Conservation (phyloP, 2,113 vertebrate species). For the Corythornis vintsioides region DNA sequence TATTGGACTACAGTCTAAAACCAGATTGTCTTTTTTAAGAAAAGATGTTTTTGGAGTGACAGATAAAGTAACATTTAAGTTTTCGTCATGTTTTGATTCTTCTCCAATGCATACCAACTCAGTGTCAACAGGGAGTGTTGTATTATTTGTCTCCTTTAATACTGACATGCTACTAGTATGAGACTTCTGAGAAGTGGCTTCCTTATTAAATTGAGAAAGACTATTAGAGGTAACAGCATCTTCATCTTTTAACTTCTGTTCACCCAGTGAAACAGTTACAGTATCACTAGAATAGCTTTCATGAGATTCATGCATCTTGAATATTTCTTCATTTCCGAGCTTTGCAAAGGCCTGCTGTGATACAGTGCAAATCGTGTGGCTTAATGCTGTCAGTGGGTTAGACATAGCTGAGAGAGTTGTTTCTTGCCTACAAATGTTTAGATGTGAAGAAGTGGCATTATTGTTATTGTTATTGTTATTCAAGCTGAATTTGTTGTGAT, state of each 20-base stretch:
- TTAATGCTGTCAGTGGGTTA: slow-evolving; percentile 21
- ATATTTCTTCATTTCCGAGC: slow-evolving; percentile 56
- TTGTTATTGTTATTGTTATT: slow-evolving; percentile 87
- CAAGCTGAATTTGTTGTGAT: slow-evolving; percentile 41
- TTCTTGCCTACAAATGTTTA: slow-evolving; percentile 34
- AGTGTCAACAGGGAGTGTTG: neutral
- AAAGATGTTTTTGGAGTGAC: slow-evolving; percentile 50
- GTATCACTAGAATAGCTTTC: slow-evolving; percentile 17
- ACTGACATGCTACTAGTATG: neutral
- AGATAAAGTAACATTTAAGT: slow-evolving; percentile 45
- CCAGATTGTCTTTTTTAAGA: slow-evolving; percentile 32
- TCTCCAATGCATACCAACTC: slow-evolving; percentile 2
- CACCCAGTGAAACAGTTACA: neutral
- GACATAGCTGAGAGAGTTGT: slow-evolving; percentile 15
- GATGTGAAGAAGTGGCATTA: slow-evolving; percentile 1
- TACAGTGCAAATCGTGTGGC: neutral
- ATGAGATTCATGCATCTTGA: slow-evolving; percentile 39
- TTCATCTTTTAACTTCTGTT: slow-evolving; percentile 15
- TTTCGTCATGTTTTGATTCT: slow-evolving; percentile 44
- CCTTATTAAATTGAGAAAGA: slow-evolving; percentile 10
- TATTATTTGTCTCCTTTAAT: slow-evolving; percentile 24
- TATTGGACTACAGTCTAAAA: slow-evolving; percentile 15
- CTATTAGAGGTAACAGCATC: slow-evolving; percentile 27
- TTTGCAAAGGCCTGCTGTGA: slow-evolving; percentile 23
- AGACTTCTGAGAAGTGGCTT: slow-evolving; percentile 8